Conservation (phyloP, 2,797 vertebrate species). For the Pelodytes ibericus region DNA sequence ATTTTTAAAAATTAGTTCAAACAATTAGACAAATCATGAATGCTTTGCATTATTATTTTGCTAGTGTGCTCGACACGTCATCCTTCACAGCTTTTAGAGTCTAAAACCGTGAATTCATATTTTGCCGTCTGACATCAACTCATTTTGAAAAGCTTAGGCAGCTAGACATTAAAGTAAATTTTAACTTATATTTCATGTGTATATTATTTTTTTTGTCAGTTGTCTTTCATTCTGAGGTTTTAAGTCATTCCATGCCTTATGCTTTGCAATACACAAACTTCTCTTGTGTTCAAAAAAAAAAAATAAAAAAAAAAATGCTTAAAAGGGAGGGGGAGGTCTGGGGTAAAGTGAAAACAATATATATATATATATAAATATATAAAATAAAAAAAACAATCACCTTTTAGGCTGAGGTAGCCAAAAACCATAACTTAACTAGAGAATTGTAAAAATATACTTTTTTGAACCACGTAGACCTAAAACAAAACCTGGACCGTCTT, state of each 20-base stretch:
- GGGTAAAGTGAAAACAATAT: not conserved
- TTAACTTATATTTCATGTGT: constrained; percentile 94
- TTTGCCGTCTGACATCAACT: constrained; percentile 85
- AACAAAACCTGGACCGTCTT: constrained; percentile 72
- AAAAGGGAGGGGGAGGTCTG: constrained; percentile 63
- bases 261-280: constrained; percentile 91
- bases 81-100: constrained; percentile 86
- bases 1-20: constrained; percentile 98
- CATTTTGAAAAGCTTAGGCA: constrained; percentile 98
- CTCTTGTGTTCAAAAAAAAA: constrained; percentile 74
- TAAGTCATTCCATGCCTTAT: constrained; percentile 99
- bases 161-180: constrained; percentile 98
- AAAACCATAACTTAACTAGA: constrained; percentile 85
- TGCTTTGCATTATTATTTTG: constrained; percentile 84
- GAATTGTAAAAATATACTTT: constrained; percentile 72
- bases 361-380: constrained; percentile 70
- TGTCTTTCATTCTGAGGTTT: constrained; percentile 97
- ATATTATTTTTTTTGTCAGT: constrained; percentile 93
- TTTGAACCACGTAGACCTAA: constrained; percentile 75
- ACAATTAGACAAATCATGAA: constrained; percentile 87
- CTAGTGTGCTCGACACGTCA: constrained; percentile 95
- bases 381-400: constrained; percentile 73
- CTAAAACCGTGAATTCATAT: constrained; percentile 83
- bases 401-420: constrained; percentile 90
- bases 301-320: constrained; percentile 70